These are phyloP conservation scores for Rhynchotus rufescens DNA, from an alignment of 2,797 vertebrate genomes.

Conservation along the genomic window DNA sequence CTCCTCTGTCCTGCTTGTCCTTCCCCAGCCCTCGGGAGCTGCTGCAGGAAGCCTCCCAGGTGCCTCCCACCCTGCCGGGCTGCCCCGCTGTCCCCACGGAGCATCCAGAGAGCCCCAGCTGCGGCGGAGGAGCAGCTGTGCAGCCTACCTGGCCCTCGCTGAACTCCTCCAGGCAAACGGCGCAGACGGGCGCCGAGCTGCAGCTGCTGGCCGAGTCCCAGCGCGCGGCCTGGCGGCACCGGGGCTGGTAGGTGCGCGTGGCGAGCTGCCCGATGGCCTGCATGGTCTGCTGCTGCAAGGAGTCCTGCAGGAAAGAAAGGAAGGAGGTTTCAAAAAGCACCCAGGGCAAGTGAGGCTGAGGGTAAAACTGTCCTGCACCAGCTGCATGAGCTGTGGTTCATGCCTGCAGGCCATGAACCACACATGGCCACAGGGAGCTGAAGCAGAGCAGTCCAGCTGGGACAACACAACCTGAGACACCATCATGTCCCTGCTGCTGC, in stretches of 20 bases:
- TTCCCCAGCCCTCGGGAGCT: background rate
- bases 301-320: constrained; percentile 80
- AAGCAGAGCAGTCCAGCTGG: background rate
- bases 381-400: no score
- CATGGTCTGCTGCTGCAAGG: constrained; percentile 92
- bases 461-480: background rate
- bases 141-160: constrained; percentile 93
- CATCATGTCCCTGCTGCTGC: no score
- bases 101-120: accelerated
- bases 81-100: background rate
- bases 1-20: background rate
- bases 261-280: constrained; percentile 90
- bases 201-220: constrained; percentile 91
- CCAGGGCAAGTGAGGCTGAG: background rate
- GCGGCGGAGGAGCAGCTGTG: background rate
- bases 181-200: constrained; percentile 91
- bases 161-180: constrained; percentile 97
- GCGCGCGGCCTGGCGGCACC: constrained; percentile 76
- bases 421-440: background rate
- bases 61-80: accelerated
- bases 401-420: background rate
- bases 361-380: background rate
- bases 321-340: background rate
- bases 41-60: background rate
- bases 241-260: constrained; percentile 88